Percentiles rank a stretch among this genome's conserved stretches.
phyloP scores from a whole-genome alignment of 1,140 invertebrate species.

The Cylas formicarius region DNA sequence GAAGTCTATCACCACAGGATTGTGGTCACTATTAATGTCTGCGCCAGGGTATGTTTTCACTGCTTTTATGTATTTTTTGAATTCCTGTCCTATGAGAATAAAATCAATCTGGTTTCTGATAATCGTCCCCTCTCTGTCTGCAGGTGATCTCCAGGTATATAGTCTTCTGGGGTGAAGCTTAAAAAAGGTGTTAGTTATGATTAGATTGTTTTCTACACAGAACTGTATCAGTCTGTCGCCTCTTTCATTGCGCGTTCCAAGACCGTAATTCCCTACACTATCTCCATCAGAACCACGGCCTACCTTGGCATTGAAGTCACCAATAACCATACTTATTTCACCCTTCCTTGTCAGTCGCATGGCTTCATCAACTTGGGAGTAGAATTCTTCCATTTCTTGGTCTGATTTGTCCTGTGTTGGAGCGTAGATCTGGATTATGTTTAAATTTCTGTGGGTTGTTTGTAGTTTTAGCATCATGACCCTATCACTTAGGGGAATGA shows the following conservation, averaged over 20 bases:
- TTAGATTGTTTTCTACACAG: slow-evolving; percentile 11
- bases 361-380: slow-evolving; percentile 6
- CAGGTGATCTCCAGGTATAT: too few relatives aligned
- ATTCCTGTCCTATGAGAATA: too few relatives aligned
- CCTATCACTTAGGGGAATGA: too few relatives aligned
- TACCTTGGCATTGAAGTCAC: slow-evolving; percentile 9
- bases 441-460: slow-evolving; percentile 9
- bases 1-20: too few relatives aligned
- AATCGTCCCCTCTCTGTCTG: too few relatives aligned
- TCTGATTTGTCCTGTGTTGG: slow-evolving; percentile 11
- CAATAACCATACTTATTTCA: slow-evolving; percentile 13
- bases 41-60: too few relatives aligned
- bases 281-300: slow-evolving; percentile 5
- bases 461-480: slow-evolving; percentile 8
- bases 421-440: too few relatives aligned
- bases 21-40: too few relatives aligned
- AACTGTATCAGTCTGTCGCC: slow-evolving; percentile 12
- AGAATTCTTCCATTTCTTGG: slow-evolving; percentile 9
- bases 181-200: slow-evolving; percentile 10
- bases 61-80: too few relatives aligned
- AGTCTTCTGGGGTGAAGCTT: slow-evolving; percentile 13
- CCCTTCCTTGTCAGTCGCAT: slow-evolving; percentile 8
- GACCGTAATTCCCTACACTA: slow-evolving; percentile 3
- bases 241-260: slow-evolving; percentile 9
- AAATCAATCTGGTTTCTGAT: too few relatives aligned